Base-by-base conservation (phyloP, 2,888 invertebrate species). In the Apoda limacodes region DNA sequence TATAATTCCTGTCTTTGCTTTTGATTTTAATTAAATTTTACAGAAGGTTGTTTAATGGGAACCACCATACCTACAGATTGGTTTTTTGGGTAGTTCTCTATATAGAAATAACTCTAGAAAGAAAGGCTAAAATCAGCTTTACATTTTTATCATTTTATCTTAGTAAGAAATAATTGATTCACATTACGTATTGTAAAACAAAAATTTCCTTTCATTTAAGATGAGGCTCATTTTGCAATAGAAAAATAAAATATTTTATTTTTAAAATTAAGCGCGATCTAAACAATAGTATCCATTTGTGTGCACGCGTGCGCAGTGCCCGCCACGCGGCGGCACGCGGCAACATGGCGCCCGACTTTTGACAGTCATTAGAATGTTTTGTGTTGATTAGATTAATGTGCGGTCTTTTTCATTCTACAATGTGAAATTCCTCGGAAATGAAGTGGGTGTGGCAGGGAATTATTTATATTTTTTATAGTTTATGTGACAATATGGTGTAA, bases 321-420 rank as follows among this genome's bases (percentile, higher is more conserved):
- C 50, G 47, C 76, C 68, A 75, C 71, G 64, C 68, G 46, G 56
- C 42, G 39, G 37, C 56, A 50, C 53, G 47, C 52, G 63, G 39
- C 61, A 60, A 53, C 42, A 48, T 60, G 60, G 60, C 65, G 55
- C 59, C 52, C 46, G 48, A 45, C 52, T 47, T 48, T 52, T 54
- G 55, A 49, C 58, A 52, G 50, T 49, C 58, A 56, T 56, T 55
- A 56, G 38, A 37, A 60, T 70, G 65, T 69, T 55, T 59, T 57
- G 57, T 59, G 56, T 53, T 55, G 48, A 59, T 59, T 56, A 56
- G 55, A 59, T 59, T 59, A 55, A 57, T 54, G 55, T 54, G 58
- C 43, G 52, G 51, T 50, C 40, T 49, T 17, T 6, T 31, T 35
- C 30, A 30, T 20, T 19, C 27, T 23, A 23, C 20, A 30, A 34